phyloP scores from a whole-genome alignment of 1,140 invertebrate genomes.

The Drosophila fuyamai region DNA sequence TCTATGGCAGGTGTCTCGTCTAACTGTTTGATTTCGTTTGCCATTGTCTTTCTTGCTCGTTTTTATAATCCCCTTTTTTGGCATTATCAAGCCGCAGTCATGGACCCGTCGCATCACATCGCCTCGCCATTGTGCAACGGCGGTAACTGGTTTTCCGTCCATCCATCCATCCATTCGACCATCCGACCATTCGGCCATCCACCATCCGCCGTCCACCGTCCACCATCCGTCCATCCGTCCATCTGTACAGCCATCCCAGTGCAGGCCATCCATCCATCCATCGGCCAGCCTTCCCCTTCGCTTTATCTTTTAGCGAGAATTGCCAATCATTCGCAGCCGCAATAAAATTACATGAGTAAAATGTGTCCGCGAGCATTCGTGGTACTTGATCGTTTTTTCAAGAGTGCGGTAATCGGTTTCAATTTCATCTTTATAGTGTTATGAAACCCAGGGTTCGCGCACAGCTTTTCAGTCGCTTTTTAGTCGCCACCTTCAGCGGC shows the following conservation, averaged over 20 bases:
- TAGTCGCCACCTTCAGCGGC: constrained; percentile 32
- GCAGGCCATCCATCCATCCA: constrained; percentile 30
- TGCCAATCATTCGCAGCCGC: constrained; percentile 79
- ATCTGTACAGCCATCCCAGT: constrained; percentile 9
- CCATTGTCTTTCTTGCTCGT: constrained; percentile 56
- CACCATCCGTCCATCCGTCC: constrained; percentile 2
- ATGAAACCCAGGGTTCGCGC: constrained; percentile 64
- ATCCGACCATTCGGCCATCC: constrained; percentile 27
- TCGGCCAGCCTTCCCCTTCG: constrained; percentile 36
- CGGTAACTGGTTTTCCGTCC: constrained; percentile 69
- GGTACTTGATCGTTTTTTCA: constrained; percentile 81
- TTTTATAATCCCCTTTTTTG: constrained; percentile 29
- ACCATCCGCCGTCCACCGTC: background rate
- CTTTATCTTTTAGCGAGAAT: constrained; percentile 81
- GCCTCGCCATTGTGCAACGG: constrained; percentile 55
- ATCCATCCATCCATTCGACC: constrained; percentile 17
- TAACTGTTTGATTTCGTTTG: constrained; percentile 65
- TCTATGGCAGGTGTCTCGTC: constrained; percentile 67
- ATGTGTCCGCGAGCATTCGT: constrained; percentile 81
- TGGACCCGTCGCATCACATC: constrained; percentile 43
- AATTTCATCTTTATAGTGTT: constrained; percentile 83
- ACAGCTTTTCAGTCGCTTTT: constrained; percentile 57
- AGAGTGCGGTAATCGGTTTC: constrained; percentile 84
- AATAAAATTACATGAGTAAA: constrained; percentile 84
- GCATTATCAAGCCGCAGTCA: constrained; percentile 48